Evolutionary conservation across 1,140 invertebrate genomes (phyloP).

Genomic region (Drosophila triauraria): DNA sequence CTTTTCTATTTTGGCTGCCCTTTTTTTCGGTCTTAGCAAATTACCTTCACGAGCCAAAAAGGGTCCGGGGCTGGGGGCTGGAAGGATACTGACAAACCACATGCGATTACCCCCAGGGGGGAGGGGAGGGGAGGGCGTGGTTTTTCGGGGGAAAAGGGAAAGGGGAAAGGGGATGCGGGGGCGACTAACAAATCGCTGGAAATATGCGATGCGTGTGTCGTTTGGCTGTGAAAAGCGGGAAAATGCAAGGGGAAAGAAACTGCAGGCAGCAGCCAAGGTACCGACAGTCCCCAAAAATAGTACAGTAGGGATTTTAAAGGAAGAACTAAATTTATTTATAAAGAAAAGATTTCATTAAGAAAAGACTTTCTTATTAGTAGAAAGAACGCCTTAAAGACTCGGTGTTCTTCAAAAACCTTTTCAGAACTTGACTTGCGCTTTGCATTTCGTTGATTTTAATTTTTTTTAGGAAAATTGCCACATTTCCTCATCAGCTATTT

Average conservation of each 20-base stretch:
- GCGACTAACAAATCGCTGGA: constrained; percentile 67
- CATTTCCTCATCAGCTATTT: too few relatives aligned
- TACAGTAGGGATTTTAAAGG: background rate
- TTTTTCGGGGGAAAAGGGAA: background rate
- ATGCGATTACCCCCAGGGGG: constrained; percentile 62
- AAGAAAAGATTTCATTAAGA: too few relatives aligned
- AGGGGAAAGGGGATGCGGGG: background rate
- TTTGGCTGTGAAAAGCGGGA: constrained; percentile 21
- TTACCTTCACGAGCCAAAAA: constrained; percentile 60
- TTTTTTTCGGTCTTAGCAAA: constrained; percentile 69
- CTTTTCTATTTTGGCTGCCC: constrained; percentile 17
- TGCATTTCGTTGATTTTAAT: too few relatives aligned
- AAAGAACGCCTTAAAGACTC: too few relatives aligned
- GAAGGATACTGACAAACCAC: constrained; percentile 63
- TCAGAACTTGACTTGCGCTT: too few relatives aligned
- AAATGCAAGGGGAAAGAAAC: constrained; percentile 9
- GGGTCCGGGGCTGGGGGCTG: background rate
- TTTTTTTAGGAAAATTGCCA: too few relatives aligned
- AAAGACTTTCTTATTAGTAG: too few relatives aligned
- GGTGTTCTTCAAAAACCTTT: too few relatives aligned
- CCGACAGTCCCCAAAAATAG: constrained; percentile 7
- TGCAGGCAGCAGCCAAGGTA: constrained; percentile 59
- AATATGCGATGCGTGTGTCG: constrained; percentile 75
- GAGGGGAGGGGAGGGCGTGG: constrained; percentile 1
- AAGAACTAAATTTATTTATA: too few relatives aligned